These are phyloP conservation scores for Silurus lanzhouensis DNA, from an alignment of 2,797 vertebrate genomes.

Conservation along the genomic window DNA sequence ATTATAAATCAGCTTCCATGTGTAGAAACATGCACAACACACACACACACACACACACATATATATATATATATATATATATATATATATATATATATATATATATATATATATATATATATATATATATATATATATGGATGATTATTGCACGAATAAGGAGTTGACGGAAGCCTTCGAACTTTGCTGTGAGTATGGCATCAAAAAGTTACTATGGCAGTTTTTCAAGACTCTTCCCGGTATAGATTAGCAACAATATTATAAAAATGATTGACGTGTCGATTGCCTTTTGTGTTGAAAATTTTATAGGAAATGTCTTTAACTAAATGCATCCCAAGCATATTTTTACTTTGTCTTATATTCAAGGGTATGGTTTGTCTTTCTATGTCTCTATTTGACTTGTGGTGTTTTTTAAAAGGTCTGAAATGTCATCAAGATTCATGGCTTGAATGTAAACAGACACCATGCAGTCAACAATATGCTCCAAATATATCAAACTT, in stretches of 20 bases:
- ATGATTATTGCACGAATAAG: not conserved
- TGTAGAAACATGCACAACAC: not conserved
- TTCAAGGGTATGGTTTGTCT: slow-evolving; percentile 1
- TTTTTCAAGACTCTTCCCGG: not conserved
- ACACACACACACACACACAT: too few relatives aligned
- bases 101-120: too few relatives aligned
- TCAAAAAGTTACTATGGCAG: not conserved
- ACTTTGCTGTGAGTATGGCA: not conserved
- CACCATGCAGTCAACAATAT: slow-evolving; percentile 38
- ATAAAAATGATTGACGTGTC: slow-evolving; percentile 4
- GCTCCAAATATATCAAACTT: slow-evolving; percentile 39
- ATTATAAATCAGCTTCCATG: not conserved
- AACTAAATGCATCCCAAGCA: not conserved
- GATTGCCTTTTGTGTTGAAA: not conserved
- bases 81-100: too few relatives aligned
- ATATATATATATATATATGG: not conserved
- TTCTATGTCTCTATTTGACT: slow-evolving; percentile 16
- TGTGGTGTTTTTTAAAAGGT: slow-evolving; percentile 38
- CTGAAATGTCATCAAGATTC: slow-evolving; percentile 42
- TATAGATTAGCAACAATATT: not conserved
- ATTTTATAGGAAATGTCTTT: slow-evolving; percentile 5
- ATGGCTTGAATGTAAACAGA: slow-evolving; percentile 56
- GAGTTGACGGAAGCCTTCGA: not conserved
- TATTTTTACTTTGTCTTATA: slow-evolving; percentile 11
- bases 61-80: too few relatives aligned